Base-by-base conservation (phyloP, 2,797 vertebrate genomes). In the Poecilia velifera region DNA sequence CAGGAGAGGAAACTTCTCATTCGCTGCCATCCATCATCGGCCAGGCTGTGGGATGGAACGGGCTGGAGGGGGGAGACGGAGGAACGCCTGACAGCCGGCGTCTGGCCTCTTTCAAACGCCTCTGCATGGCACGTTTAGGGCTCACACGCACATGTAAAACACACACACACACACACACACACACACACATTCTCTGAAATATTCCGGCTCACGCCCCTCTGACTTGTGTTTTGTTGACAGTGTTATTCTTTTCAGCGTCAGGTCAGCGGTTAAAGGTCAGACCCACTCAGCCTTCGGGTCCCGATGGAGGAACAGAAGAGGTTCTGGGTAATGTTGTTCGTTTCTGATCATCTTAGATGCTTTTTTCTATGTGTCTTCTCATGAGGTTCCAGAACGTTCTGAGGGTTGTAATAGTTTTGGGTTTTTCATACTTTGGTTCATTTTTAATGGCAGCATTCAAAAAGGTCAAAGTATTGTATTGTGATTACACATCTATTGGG, bases 1-100 rank as follows among this genome's bases (percentile, higher is more conserved):
- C 91, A 91, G 88, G 91, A 95, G 93, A 96, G 94, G 95, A 94
- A 95, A 95, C 93, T 94, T 95, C 94, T 95, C 87, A 93, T 96
- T 94, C 93, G 78, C 86, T 89, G 68, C 95, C 95, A 96, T 96
- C 95, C 94, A 94, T 95, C 95, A 96, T 95, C 80, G 84, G 82
- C 75, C 55, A 22, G 76, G 77, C 80, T 68, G 85, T 49, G 64
- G 79, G 66, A 77, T 80, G 82, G 87, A 74, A 76, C 70, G n/a
- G 78, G 34, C 20, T 51, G 53, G 76, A 4, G 88, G 82, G 89
- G 91, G 88, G 87, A 91, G 92, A 93, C 85, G 85, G 88, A 92
- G 89, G 86, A 91, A 89, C 59, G 90, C 87, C 91, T 94, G 92
- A 94, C 90, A 89, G 81, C 79, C 83, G 53, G 89, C 81, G 91